Percentiles rank a stretch among this genome's conserved stretches.
Evolutionary conservation across 2,888 invertebrate genomes (phyloP).

Genomic region (Tipula confusa): DNA sequence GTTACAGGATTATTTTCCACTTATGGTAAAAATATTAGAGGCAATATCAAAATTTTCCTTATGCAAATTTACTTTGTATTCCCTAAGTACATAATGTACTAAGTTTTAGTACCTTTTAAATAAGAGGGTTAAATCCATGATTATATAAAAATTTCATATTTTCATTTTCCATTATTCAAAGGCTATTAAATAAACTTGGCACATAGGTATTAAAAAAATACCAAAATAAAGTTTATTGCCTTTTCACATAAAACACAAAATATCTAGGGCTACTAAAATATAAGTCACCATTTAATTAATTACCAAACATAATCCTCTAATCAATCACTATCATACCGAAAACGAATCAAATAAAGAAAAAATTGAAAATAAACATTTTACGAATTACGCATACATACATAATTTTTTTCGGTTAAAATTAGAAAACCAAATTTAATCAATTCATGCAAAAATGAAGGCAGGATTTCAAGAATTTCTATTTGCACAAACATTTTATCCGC

Average conservation of each 20-base stretch:
- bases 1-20: no score
- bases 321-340: not conserved
- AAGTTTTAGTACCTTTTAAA: no score
- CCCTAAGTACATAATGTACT: no score
- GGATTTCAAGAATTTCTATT: not conserved
- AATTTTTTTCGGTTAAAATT: not conserved
- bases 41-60: no score
- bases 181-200: no score
- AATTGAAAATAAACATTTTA: not conserved
- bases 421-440: constrained; percentile 12
- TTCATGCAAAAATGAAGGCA: not conserved
- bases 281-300: constrained; percentile 25
- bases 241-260: not conserved
- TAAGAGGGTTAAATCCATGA: no score
- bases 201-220: no score
- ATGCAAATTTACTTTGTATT: no score
- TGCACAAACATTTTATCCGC: not conserved
- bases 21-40: no score
- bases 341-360: no score
- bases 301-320: not conserved
- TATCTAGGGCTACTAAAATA: not conserved
- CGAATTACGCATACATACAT: not conserved
- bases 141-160: no score
- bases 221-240: not conserved
- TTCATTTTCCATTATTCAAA: no score